Conservation (phyloP, 2,113 vertebrate species). For the Urocynchramus pylzowi region DNA sequence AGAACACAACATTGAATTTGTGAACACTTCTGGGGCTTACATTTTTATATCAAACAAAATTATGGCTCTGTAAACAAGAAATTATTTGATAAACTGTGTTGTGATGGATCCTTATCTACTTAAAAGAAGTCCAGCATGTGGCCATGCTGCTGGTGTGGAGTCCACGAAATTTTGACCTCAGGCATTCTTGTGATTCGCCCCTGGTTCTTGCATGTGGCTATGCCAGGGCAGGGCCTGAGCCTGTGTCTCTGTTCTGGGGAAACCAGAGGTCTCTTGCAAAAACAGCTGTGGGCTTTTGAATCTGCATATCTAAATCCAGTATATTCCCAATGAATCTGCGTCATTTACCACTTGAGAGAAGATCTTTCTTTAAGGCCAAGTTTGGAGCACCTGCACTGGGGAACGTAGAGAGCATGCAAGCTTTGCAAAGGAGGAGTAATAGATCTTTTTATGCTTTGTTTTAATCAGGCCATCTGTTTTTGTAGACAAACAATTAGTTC, state of each 20-base stretch:
- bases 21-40: neutral
- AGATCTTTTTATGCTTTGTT: neutral
- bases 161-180: neutral
- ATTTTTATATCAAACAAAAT: neutral
- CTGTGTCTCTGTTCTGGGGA: neutral
- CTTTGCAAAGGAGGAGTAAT: neutral
- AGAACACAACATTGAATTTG: neutral
- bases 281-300: neutral
- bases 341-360: neutral
- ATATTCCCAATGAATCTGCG: neutral
- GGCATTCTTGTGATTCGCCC: neutral
- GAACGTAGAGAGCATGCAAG: rapidly evolving
- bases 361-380: neutral
- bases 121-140: neutral
- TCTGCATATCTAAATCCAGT: neutral
- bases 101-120: neutral
- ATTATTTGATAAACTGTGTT: neutral
- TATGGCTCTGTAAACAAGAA: neutral
- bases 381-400: neutral
- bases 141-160: neutral
- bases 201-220: neutral
- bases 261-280: neutral
- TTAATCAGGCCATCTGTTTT: neutral
- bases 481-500: neutral
- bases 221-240: neutral